Conservation (phyloP, 2,797 vertebrate species). For the Anguilla pacifica region DNA sequence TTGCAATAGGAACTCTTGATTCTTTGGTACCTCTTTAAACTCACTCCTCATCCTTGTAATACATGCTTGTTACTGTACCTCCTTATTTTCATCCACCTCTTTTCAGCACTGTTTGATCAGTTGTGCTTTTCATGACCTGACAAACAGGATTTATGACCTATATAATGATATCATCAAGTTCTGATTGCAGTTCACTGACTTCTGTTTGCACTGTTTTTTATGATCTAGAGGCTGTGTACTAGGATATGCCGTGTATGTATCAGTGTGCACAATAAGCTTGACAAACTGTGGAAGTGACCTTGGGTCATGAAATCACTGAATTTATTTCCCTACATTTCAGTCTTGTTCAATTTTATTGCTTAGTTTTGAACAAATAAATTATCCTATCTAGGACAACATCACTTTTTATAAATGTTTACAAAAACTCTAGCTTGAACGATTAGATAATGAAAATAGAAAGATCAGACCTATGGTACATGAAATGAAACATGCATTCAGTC, state of each 20-base stretch:
- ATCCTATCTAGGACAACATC: not conserved
- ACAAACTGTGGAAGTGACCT: slow-evolving; percentile 4
- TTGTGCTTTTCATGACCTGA: not conserved
- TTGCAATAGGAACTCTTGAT: not conserved
- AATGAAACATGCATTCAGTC: not conserved
- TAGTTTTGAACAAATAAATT: not conserved
- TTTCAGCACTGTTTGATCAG: not conserved
- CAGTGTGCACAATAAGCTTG: not conserved
- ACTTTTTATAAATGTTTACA: not conserved
- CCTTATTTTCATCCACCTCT: not conserved
- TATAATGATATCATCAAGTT: not conserved
- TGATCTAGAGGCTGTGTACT: not conserved
- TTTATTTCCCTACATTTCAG: not conserved
- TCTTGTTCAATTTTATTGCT: slow-evolving; percentile 9
- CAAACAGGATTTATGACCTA: not conserved
- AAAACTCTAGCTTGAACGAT: not conserved
- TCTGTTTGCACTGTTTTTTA: not conserved
- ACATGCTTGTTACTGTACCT: not conserved
- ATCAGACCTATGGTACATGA: not conserved
- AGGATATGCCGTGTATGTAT: not conserved
- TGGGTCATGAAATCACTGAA: slow-evolving; percentile 3
- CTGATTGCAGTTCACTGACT: not conserved
- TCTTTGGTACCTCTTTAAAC: not conserved
- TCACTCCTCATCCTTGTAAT: not conserved
- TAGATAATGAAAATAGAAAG: not conserved